These are phyloP conservation scores for Cylindroiulus punctatus DNA, from an alignment of 2,888 invertebrate species.

Conservation along the genomic window DNA sequence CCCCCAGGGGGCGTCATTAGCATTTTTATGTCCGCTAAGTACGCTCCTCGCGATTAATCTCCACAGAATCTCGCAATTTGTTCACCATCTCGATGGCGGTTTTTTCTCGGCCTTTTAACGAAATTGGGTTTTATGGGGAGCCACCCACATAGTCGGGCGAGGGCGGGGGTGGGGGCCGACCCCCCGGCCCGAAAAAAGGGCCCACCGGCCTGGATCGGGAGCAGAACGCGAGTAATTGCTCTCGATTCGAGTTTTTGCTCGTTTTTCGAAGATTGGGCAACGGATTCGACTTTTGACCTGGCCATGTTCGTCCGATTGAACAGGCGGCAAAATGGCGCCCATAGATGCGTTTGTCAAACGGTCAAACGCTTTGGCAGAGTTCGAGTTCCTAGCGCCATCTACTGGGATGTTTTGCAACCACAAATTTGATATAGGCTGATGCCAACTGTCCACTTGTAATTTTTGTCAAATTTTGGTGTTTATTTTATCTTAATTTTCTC, in stretches of 20 bases:
- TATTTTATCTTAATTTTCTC: too few species aligned
- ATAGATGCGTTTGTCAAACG: too few species aligned
- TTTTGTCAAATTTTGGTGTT: too few species aligned
- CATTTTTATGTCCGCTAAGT: constrained; percentile 32
- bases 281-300: too few species aligned
- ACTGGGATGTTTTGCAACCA: too few species aligned
- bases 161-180: not conserved
- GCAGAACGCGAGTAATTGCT: not conserved
- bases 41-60: not conserved
- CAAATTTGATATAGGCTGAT: too few species aligned
- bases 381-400: too few species aligned
- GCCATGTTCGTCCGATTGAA: too few species aligned
- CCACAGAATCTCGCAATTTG: not conserved
- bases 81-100: not conserved
- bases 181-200: not conserved
- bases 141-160: not conserved
- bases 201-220: not conserved
- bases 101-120: not conserved
- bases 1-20: constrained; percentile 21
- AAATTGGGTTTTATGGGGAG: constrained; percentile 29
- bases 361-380: too few species aligned
- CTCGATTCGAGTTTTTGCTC: not conserved
- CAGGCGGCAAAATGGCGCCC: too few species aligned
- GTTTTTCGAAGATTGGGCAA: not conserved
- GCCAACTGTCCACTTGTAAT: too few species aligned